A percentile compares a stretch with the other conserved stretches of the same genome.
Conservation (phyloP, 1,140 invertebrate genomes). For the Bombus breviceps region DNA sequence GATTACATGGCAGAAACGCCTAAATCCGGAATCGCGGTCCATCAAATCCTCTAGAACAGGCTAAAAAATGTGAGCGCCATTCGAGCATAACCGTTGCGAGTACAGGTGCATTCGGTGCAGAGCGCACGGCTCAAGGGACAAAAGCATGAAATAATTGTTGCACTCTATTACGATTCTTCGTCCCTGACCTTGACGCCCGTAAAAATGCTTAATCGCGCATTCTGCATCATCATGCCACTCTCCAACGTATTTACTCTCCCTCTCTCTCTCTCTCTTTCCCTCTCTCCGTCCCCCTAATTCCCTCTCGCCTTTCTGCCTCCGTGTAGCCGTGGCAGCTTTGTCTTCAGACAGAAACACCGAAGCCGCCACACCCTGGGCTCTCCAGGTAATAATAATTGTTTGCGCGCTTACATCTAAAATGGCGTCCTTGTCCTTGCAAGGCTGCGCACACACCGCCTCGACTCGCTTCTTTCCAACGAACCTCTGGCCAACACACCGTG, state of each 20-base stretch:
- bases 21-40: background rate
- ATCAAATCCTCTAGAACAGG: background rate
- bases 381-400: slow-evolving; percentile 67
- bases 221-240: slow-evolving; percentile 56
- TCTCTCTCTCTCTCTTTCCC: background rate
- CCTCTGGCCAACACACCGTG: slow-evolving; percentile 60
- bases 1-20: background rate
- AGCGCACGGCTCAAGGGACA: background rate
- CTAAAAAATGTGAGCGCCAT: background rate
- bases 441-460: slow-evolving; percentile 54
- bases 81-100: background rate
- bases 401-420: slow-evolving; percentile 71
- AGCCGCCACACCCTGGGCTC: slow-evolving; percentile 59
- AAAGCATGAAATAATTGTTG: slow-evolving; percentile 57
- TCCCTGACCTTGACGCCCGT: slow-evolving; percentile 54
- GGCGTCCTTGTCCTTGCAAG: slow-evolving; percentile 78
- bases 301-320: background rate
- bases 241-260: slow-evolving; percentile 29
- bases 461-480: slow-evolving; percentile 30
- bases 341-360: slow-evolving; percentile 36
- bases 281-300: too few relatives aligned
- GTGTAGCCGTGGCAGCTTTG: slow-evolving; percentile 35
- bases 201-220: slow-evolving; percentile 63
- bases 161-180: slow-evolving; percentile 60
- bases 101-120: background rate